Conservation (phyloP, 1,140 invertebrate genomes). For the Akabosia matsudoensis region DNA sequence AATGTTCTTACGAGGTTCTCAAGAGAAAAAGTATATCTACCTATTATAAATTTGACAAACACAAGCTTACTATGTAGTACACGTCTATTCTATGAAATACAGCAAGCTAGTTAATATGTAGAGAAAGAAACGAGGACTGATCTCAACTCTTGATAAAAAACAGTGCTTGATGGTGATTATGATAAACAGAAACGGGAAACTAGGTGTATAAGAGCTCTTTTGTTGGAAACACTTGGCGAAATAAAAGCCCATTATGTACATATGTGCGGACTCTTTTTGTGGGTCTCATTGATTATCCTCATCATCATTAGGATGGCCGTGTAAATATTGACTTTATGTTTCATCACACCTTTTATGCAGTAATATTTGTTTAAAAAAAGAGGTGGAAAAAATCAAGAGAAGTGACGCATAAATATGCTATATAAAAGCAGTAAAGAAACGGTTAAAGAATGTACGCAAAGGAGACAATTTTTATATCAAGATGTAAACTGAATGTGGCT, state of each 20-base stretch:
- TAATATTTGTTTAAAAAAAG: background rate
- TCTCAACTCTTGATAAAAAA: background rate
- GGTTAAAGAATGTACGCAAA: background rate
- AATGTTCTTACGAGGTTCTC: background rate
- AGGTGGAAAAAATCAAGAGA: no score
- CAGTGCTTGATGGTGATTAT: background rate
- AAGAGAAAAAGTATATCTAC: no score
- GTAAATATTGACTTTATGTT: conserved; percentile 18
- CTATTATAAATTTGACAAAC: no score
- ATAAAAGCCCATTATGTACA: background rate
- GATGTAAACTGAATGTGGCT: no score
- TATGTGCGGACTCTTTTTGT: background rate
- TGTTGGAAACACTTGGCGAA: background rate
- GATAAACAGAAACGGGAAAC: background rate
- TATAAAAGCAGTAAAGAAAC: no score
- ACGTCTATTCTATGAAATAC: no score
- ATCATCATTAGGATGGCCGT: background rate
- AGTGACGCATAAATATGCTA: no score
- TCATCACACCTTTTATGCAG: background rate
- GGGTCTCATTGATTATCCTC: conserved; percentile 19
- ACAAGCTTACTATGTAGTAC: no score
- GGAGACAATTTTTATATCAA: background rate
- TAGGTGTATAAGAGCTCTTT: background rate
- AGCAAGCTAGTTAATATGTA: no score
- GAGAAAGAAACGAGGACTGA: background rate